Conservation (phyloP, 2,888 invertebrate species). For the Hymenopus coronatus region DNA sequence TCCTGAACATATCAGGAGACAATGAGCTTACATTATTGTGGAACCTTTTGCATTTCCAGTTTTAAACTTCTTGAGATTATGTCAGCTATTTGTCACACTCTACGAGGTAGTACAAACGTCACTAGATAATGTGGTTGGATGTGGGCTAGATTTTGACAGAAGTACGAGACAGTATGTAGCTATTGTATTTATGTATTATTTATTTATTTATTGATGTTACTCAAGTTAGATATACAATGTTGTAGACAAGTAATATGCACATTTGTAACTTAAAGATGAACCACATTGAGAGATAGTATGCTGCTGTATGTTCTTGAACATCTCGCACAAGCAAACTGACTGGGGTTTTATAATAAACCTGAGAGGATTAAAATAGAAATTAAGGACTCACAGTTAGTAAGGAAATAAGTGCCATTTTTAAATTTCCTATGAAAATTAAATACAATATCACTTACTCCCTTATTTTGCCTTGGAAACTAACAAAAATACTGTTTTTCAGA, state of each 20-base stretch:
- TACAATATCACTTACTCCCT: too few relatives aligned
- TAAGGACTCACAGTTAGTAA: too few relatives aligned
- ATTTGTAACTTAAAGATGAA: not conserved
- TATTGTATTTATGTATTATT: not conserved
- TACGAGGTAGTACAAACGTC: not conserved
- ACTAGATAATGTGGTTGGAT: not conserved
- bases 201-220: not conserved
- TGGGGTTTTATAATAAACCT: too few relatives aligned
- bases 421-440: too few relatives aligned
- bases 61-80: not conserved
- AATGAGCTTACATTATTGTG: constrained; percentile 17
- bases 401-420: too few relatives aligned
- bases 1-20: constrained; percentile 29
- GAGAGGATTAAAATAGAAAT: too few relatives aligned
- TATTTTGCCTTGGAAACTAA: too few relatives aligned
- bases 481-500: too few relatives aligned
- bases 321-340: not conserved
- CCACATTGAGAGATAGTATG: not conserved
- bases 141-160: not conserved
- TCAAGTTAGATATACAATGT: not conserved
- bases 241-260: not conserved
- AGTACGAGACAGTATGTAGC: not conserved
- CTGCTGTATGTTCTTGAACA: not conserved
- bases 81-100: not conserved
- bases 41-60: constrained; percentile 17